Conservation (phyloP, 2,797 vertebrate genomes). For the Poeciliopsis presidionis region DNA sequence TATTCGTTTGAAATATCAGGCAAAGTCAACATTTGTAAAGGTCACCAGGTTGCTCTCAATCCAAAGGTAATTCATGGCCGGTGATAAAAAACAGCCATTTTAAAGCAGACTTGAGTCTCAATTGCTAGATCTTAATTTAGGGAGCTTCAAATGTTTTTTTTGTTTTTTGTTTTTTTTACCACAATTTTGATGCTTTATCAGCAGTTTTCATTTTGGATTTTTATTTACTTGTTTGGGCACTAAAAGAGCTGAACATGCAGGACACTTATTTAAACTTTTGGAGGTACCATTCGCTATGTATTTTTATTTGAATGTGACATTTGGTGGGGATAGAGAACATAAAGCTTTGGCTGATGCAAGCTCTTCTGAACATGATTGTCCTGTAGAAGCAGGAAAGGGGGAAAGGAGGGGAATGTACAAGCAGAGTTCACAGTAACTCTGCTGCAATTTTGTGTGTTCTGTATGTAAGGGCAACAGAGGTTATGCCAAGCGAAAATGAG, state of each 20-base stretch:
- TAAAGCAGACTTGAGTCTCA: not conserved
- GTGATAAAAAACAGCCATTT: not conserved
- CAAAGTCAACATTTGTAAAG: slow-evolving; percentile 10
- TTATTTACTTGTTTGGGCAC: not conserved
- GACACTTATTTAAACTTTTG: slow-evolving; percentile 16
- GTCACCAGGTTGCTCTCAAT: not conserved
- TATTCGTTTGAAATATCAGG: slow-evolving; percentile 21
- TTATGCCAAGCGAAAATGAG: slow-evolving; percentile 12
- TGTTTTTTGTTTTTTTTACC: not conserved
- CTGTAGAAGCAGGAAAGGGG: slow-evolving; percentile 20
- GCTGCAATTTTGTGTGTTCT: slow-evolving; percentile 15
- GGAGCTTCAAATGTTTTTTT: not conserved
- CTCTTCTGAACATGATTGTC: slow-evolving; percentile 28
- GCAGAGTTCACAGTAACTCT: slow-evolving; percentile 1
- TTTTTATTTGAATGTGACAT: slow-evolving; percentile 35
- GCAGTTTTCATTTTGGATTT: not conserved
- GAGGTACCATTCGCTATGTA: slow-evolving; percentile 18
- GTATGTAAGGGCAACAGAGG: slow-evolving; percentile 16
- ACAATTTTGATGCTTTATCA: not conserved
- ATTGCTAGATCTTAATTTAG: not conserved
- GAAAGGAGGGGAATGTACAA: slow-evolving; percentile 1
- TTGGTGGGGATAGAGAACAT: slow-evolving; percentile 21
- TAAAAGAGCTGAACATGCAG: slow-evolving; percentile 27
- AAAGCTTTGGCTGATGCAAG: slow-evolving; percentile 43
- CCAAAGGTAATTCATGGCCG: slow-evolving; percentile 4